Evolutionary conservation across 2,888 invertebrate species (phyloP), one percentile per base, ranked within the genome.

Genomic region (Dichetophora obliterata): DNA sequence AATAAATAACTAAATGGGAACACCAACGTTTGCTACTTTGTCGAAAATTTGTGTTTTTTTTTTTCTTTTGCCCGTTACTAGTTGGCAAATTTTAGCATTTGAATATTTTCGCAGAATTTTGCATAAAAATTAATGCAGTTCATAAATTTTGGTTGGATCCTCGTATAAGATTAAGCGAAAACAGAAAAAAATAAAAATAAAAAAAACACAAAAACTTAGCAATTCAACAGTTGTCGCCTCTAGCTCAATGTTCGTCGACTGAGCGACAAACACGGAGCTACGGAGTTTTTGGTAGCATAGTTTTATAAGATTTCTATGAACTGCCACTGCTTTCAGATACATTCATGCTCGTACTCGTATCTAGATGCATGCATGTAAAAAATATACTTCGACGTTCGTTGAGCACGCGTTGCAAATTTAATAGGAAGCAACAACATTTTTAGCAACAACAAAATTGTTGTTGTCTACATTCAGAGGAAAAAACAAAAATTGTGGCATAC

Each of bases 261-360:
- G 19, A 19, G 65, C 63, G 16, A 27, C 65, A 31, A 34, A 31
- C 65, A 31, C 43, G 43, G 43, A n/a, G 43, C 11, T 37, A 8
- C 37, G 37, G 1, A 37, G n/a, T n/a, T n/a, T 34, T 43, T 68
- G 50, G 68, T 48, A 68, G 48, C 22, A 48, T 27, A 59, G 43
- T 43, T 43, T 43, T 43, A 3, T 14, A 14, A 43, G 68, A 14
- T 68, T 68, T 50, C 68, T 14, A 68, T 68, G 68, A 68, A 68
- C 68, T 50, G 68, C 68, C 48, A 68, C 68, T 43, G 50, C 68
- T 68, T 68, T 63, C 63, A 63, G 63, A 63, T 63, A 27, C 68
- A 50, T 68, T 68, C 5, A 16, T 27, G 27, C 16, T 11, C 22
- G 27, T 59, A 59, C 16, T 11, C 22, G 27, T 59, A 59, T 59